These are phyloP conservation scores for Enteromius thamalakanensis DNA, from an alignment of 2,797 vertebrate species.

Conservation along the genomic window DNA sequence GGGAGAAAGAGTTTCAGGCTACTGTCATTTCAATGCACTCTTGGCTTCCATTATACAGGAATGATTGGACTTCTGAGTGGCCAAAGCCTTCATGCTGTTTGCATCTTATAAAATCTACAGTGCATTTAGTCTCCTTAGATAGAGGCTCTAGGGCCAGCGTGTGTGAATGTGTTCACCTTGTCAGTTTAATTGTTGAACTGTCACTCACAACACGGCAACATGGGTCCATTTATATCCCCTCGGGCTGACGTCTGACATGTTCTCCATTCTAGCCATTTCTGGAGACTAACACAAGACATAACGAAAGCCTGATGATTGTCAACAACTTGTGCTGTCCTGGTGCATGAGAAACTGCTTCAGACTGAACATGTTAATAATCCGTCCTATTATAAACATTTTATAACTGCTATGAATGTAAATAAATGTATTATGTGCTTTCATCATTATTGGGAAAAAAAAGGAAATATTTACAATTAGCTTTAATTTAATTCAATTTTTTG, in stretches of 20 bases:
- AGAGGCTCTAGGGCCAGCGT: constrained; percentile 6
- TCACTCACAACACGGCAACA: constrained; percentile 48
- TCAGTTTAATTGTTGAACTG: constrained; percentile 58
- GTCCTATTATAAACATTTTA: too few relatives aligned
- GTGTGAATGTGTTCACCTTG: constrained; percentile 50
- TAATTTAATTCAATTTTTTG: too few relatives aligned
- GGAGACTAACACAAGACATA: constrained; percentile 4
- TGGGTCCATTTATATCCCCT: constrained; percentile 26
- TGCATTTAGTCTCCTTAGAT: constrained; percentile 23
- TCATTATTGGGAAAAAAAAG: too few relatives aligned
- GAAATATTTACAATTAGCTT: too few relatives aligned
- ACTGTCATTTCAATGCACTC: neutral
- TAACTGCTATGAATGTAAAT: too few relatives aligned
- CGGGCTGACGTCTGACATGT: constrained; percentile 14
- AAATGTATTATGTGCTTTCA: too few relatives aligned
- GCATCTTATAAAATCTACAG: constrained; percentile 5
- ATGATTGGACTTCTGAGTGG: constrained; percentile 3
- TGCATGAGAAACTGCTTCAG: neutral
- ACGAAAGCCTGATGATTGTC: neutral
- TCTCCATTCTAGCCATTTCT: constrained; percentile 31
- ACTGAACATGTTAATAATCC: neutral
- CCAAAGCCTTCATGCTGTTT: constrained; percentile 6
- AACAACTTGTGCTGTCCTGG: neutral
- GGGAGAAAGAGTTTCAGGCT: neutral
- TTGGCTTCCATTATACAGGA: constrained; percentile 1